Evolutionary conservation across 2,888 invertebrate genomes (phyloP).

Genomic region (Drosophila picticornis): DNA sequence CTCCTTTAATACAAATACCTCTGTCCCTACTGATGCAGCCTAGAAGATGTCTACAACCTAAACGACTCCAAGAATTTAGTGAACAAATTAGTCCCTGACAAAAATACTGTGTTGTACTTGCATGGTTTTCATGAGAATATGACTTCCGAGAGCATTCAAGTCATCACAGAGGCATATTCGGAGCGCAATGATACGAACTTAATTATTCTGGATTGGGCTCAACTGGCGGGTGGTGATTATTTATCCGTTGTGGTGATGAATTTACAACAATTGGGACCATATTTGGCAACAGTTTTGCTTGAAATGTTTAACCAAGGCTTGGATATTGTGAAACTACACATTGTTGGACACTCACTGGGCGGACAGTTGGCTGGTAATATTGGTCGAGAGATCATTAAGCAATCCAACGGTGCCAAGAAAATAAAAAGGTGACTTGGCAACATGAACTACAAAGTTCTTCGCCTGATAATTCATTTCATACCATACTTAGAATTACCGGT

Average conservation of each 20-base stretch:
- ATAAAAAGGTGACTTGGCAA: slow-evolving; percentile 55
- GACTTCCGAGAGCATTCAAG: slow-evolving; percentile 87
- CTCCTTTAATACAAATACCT: background rate
- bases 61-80: slow-evolving; percentile 72
- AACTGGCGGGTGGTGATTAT: slow-evolving; percentile 84
- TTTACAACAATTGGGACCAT: slow-evolving; percentile 79
- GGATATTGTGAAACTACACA: slow-evolving; percentile 79
- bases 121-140: slow-evolving; percentile 88
- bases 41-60: slow-evolving; percentile 75
- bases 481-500: slow-evolving; percentile 86
- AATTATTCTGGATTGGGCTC: slow-evolving; percentile 84
- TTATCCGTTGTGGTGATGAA: slow-evolving; percentile 83
- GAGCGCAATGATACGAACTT: slow-evolving; percentile 82
- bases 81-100: slow-evolving; percentile 83
- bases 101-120: slow-evolving; percentile 87
- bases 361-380: slow-evolving; percentile 83
- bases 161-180: slow-evolving; percentile 84
- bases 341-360: slow-evolving; percentile 85
- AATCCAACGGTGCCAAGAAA: slow-evolving; percentile 55
- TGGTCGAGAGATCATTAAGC: slow-evolving; percentile 75
- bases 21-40: slow-evolving; percentile 67
- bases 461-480: background rate
- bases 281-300: slow-evolving; percentile 78
- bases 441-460: background rate
- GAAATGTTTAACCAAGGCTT: slow-evolving; percentile 82